Evolutionary conservation across 1,140 invertebrate genomes (phyloP).

Genomic region (Ptiloglossa arizonensis): DNA sequence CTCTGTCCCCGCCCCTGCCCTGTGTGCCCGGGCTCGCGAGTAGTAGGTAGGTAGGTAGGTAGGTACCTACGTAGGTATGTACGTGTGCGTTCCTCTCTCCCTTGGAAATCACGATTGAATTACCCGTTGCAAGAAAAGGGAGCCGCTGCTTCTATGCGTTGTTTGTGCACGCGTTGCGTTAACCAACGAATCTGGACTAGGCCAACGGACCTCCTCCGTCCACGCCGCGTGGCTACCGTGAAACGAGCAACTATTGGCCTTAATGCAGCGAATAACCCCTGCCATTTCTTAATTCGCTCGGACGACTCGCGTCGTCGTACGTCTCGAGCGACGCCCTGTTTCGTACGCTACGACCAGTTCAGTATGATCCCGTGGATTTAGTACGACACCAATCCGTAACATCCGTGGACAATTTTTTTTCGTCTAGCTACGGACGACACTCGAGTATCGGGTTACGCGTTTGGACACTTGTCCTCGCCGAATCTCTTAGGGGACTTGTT

Average conservation of each 20-base stretch:
- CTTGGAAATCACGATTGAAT: slow-evolving; percentile 58
- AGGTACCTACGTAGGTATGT: neutral
- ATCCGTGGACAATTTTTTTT: no score
- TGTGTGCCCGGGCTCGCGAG: no score
- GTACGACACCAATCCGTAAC: no score
- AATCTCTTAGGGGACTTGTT: no score
- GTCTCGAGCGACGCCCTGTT: no score
- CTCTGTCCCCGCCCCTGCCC: slow-evolving; percentile 25
- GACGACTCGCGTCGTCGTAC: neutral
- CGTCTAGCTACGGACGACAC: no score
- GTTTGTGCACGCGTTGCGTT: slow-evolving; percentile 16
- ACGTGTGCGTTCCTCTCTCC: neutral
- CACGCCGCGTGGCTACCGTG: slow-evolving; percentile 12
- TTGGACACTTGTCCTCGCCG: no score
- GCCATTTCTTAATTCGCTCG: slow-evolving; percentile 21
- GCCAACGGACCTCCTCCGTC: slow-evolving; percentile 7
- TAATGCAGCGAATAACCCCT: slow-evolving; percentile 48
- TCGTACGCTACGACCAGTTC: no score
- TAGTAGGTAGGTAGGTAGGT: no score
- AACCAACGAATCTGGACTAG: slow-evolving; percentile 50
- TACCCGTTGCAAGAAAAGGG: slow-evolving; percentile 42
- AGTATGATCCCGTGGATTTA: no score
- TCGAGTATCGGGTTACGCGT: no score
- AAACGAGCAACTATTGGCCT: slow-evolving; percentile 50
- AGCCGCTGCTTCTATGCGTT: neutral